phyloP scores from a whole-genome alignment of 2,888 invertebrate species.

The Argyresthia albistria region DNA sequence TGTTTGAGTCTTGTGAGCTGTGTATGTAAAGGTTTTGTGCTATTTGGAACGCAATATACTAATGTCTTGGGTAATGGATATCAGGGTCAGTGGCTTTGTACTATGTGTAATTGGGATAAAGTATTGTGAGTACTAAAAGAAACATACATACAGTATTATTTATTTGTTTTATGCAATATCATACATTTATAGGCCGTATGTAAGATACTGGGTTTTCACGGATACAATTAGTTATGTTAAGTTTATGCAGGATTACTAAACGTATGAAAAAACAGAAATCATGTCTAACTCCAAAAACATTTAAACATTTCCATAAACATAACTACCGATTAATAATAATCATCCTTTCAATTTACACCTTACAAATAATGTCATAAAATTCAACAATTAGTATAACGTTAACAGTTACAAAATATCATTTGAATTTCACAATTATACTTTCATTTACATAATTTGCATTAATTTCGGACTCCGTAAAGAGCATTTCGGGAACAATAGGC shows the following conservation, averaged over 20 bases:
- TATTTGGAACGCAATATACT: too few relatives aligned
- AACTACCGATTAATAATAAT: slow-evolving; percentile 21
- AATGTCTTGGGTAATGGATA: too few relatives aligned
- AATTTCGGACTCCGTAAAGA: not conserved
- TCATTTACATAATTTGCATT: slow-evolving; percentile 27
- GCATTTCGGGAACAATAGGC: too few relatives aligned
- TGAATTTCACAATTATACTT: slow-evolving; percentile 27
- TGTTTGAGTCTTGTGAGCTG: too few relatives aligned
- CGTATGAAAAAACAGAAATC: slow-evolving; percentile 11
- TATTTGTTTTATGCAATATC: slow-evolving; percentile 55
- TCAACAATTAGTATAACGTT: slow-evolving; percentile 59
- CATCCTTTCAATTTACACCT: slow-evolving; percentile 20
- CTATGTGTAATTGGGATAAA: not conserved
- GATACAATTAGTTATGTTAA: slow-evolving; percentile 20
- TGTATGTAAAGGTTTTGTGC: too few relatives aligned
- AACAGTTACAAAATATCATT: slow-evolving; percentile 58
- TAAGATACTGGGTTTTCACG: slow-evolving; percentile 31
- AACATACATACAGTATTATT: slow-evolving; percentile 34
- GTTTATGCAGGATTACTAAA: slow-evolving; percentile 6
- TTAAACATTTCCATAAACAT: slow-evolving; percentile 18
- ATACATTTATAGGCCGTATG: slow-evolving; percentile 54
- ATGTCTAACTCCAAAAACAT: slow-evolving; percentile 5
- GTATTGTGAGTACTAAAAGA: slow-evolving; percentile 1
- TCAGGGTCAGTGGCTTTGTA: not conserved
- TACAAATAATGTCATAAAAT: slow-evolving; percentile 49